Conservation (phyloP, 2,888 invertebrate species). For the Eupsilia transversa region DNA sequence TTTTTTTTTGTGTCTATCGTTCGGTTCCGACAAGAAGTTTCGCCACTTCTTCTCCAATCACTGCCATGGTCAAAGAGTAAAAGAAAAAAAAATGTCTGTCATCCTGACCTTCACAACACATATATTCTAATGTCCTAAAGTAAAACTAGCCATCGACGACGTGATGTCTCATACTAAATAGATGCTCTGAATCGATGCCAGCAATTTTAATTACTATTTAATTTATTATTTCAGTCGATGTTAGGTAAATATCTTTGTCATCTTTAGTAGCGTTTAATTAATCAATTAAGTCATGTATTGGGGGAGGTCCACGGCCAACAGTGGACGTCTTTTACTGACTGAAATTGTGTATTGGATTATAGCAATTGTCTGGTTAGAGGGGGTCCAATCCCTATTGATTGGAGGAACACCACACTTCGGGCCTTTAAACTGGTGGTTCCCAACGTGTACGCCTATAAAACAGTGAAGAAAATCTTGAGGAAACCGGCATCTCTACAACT, state of each 20-base stretch:
- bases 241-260: background rate
- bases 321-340: too few relatives aligned
- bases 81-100: too few relatives aligned
- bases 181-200: conserved; percentile 23
- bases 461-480: too few relatives aligned
- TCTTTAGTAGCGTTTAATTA: background rate
- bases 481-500: too few relatives aligned
- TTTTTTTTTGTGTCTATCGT: background rate
- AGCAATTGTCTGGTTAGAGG: too few relatives aligned
- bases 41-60: background rate
- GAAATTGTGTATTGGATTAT: too few relatives aligned
- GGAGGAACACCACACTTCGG: too few relatives aligned
- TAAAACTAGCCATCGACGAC: background rate
- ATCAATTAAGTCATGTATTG: background rate
- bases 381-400: too few relatives aligned
- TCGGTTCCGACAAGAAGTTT: background rate
- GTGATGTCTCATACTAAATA: conserved; percentile 15
- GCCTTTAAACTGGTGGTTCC: too few relatives aligned
- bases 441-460: too few relatives aligned
- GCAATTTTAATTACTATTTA: background rate
- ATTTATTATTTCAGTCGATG: conserved; percentile 4
- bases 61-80: too few relatives aligned
- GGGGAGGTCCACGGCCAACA: too few relatives aligned
- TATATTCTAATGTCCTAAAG: background rate
- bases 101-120: background rate